Percentiles rank a stretch among this genome's conserved stretches.
These are phyloP conservation scores for Sebastes taczanowskii DNA, from an alignment of 2,797 vertebrate species.

Conservation along the genomic window DNA sequence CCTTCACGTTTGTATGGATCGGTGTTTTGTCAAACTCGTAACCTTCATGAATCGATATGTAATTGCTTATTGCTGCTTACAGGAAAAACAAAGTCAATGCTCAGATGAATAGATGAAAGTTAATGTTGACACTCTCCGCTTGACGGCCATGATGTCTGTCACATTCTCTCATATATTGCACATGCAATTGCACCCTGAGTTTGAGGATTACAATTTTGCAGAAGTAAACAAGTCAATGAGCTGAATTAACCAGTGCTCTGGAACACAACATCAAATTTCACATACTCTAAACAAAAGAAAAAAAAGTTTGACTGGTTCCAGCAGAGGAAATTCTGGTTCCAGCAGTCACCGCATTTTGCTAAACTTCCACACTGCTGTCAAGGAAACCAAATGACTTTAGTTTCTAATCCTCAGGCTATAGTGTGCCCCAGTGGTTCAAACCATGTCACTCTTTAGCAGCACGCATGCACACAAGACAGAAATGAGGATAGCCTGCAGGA, in stretches of 20 bases:
- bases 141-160: conserved; percentile 26
- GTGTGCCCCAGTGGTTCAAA: conserved; percentile 26
- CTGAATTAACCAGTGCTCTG: conserved; percentile 22
- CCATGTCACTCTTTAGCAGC: conserved; percentile 17
- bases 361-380: conserved; percentile 48
- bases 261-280: conserved; percentile 10
- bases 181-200: conserved; percentile 7
- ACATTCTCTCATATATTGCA: conserved; percentile 13
- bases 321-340: conserved; percentile 14
- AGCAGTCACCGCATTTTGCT: conserved; percentile 22
- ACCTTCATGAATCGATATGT: conserved; percentile 36
- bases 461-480: background rate
- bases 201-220: conserved; percentile 43
- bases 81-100: conserved; percentile 24
- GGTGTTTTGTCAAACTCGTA: conserved; percentile 39
- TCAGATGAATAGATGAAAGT: conserved; percentile 32
- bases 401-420: conserved; percentile 31
- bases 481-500: background rate
- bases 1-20: conserved; percentile 15
- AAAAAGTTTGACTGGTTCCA: conserved; percentile 8
- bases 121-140: conserved; percentile 32
- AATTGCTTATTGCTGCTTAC: conserved; percentile 28
- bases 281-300: conserved; percentile 11
- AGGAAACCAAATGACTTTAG: conserved; percentile 42
- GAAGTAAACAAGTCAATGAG: conserved; percentile 42